phyloP scores from a whole-genome alignment of 2,888 invertebrate species.

The Amphimallon solstitiale region DNA sequence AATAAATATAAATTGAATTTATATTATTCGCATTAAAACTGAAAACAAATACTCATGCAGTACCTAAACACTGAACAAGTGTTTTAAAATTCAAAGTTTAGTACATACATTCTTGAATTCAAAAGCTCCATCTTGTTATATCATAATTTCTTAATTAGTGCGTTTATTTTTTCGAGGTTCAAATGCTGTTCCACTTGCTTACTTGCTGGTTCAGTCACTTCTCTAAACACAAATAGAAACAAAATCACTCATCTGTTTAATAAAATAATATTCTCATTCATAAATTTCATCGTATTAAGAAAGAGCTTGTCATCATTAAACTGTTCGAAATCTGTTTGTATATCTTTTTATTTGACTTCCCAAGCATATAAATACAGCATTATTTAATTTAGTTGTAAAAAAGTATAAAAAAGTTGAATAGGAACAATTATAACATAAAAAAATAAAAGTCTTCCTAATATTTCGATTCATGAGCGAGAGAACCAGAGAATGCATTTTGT shows the following conservation, averaged over 20 bases:
- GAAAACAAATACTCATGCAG: no score
- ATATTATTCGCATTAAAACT: no score
- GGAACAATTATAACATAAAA: neutral
- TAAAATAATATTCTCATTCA: neutral
- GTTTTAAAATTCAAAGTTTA: no score
- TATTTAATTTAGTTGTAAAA: no score
- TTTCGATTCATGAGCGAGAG: neutral
- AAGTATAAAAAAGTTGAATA: neutral
- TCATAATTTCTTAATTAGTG: neutral
- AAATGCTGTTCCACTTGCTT: neutral
- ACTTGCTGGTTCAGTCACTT: neutral
- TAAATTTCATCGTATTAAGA: no score
- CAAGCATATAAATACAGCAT: neutral
- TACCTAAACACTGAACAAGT: no score
- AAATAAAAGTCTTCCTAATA: neutral
- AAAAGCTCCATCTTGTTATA: no score
- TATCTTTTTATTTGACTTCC: neutral
- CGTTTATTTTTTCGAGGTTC: neutral
- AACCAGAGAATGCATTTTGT: neutral
- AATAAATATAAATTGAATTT: no score
- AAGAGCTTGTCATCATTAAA: neutral
- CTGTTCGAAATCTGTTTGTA: neutral
- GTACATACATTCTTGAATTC: no score
- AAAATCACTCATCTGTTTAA: neutral
- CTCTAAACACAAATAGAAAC: neutral